Percentiles rank a stretch among this genome's conserved stretches.
phyloP scores from a whole-genome alignment of 2,113 vertebrate species.

The Elaphurus davidianus region DNA sequence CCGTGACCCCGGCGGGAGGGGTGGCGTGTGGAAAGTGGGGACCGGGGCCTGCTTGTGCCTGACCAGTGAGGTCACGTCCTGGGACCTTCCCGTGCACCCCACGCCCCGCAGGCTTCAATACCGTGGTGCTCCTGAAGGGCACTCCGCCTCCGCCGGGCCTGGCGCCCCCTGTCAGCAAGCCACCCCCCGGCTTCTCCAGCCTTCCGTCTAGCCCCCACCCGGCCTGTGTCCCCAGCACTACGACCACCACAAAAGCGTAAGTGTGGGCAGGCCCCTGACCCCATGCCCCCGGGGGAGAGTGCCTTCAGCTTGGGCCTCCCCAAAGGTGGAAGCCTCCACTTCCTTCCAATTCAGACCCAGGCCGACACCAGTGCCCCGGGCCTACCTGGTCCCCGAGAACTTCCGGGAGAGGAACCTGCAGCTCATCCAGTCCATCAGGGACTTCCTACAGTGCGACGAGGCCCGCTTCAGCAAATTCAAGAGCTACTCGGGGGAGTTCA shows the following conservation, averaged over 20 bases:
- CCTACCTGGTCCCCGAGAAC: slow-evolving; percentile 92
- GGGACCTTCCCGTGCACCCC: background rate
- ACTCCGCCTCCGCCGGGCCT: slow-evolving; percentile 89
- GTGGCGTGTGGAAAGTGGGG: background rate
- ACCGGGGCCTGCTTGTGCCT: background rate
- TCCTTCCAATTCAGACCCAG: slow-evolving; percentile 69
- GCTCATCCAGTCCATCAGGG: slow-evolving; percentile 94
- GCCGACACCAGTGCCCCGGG: slow-evolving; percentile 66
- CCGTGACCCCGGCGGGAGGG: too few relatives aligned
- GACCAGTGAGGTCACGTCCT: background rate
- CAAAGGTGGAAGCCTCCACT: background rate
- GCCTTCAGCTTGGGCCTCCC: background rate
- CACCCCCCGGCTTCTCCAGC: slow-evolving; percentile 94
- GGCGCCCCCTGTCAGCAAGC: slow-evolving; percentile 86
- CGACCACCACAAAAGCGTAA: slow-evolving; percentile 86
- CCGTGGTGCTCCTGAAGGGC: slow-evolving; percentile 88
- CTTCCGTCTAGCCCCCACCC: slow-evolving; percentile 83
- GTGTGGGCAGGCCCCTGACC: slow-evolving; percentile 43
- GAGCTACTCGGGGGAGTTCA: slow-evolving; percentile 94
- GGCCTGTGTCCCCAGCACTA: slow-evolving; percentile 80
- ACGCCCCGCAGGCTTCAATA: slow-evolving; percentile 88
- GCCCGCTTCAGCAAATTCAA: slow-evolving; percentile 95
- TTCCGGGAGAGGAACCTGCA: slow-evolving; percentile 95
- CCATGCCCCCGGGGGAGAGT: background rate
- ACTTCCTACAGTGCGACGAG: slow-evolving; percentile 91